Conservation (phyloP, 2,797 vertebrate species). For the Falco rusticolus region DNA sequence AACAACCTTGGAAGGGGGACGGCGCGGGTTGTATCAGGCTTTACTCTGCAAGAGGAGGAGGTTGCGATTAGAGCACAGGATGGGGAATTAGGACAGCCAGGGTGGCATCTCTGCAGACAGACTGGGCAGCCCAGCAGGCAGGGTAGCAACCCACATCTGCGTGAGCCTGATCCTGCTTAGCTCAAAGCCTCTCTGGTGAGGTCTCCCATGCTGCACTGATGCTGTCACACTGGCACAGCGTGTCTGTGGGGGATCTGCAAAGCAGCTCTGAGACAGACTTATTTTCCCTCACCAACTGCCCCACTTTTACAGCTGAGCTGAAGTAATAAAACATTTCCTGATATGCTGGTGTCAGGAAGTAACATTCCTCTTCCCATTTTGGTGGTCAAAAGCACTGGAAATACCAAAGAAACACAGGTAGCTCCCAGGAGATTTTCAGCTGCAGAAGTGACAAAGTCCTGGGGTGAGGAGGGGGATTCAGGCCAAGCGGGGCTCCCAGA, state of each 20-base stretch:
- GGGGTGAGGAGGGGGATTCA: not conserved
- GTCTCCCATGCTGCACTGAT: not conserved
- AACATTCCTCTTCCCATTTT: not conserved
- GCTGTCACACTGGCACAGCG: not conserved
- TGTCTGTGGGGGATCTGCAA: not conserved
- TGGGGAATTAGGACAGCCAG: not conserved
- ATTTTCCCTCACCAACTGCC: not conserved
- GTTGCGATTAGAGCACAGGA: not conserved
- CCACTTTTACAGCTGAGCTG: not conserved
- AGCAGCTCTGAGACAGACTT: not conserved
- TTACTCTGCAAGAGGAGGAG: not conserved
- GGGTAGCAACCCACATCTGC: fast-evolving
- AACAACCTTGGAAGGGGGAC: not conserved
- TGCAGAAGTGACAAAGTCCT: not conserved
- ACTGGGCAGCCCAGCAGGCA: not conserved
- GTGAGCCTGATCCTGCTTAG: not conserved
- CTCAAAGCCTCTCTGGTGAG: not conserved
- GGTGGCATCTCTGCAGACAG: not conserved
- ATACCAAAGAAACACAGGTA: not conserved
- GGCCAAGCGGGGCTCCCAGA: not conserved
- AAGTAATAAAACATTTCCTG: not conserved
- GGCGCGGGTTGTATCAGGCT: not conserved
- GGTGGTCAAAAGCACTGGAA: not conserved
- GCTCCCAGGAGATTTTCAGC: not conserved
- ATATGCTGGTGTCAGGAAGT: not conserved